phyloP scores from a whole-genome alignment of 2,888 invertebrate species.

The Notodonta ziczac region DNA sequence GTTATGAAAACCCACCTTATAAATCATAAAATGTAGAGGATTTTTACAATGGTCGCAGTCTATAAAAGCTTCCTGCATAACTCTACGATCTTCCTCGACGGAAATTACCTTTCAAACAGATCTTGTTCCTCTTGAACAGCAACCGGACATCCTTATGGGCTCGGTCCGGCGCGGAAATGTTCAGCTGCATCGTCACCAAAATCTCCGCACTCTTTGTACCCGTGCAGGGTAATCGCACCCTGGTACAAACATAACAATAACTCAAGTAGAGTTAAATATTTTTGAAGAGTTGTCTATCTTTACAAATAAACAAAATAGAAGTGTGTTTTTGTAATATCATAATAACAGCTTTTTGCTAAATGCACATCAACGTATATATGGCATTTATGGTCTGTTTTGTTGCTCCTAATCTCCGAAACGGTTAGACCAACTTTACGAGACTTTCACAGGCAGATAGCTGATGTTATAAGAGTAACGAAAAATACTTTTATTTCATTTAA shows the following conservation, averaged over 20 bases:
- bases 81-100: not conserved
- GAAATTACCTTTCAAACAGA: constrained; percentile 90
- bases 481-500: too few relatives aligned
- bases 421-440: too few relatives aligned
- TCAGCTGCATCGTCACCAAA: constrained; percentile 91
- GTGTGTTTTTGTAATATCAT: too few relatives aligned
- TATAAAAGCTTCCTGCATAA: not conserved
- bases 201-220: constrained; percentile 92
- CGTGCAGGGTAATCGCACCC: constrained; percentile 93
- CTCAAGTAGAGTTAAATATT: not conserved
- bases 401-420: too few relatives aligned
- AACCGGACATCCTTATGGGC: constrained; percentile 89
- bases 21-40: too few relatives aligned
- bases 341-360: too few relatives aligned
- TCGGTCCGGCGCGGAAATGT: constrained; percentile 90
- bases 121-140: constrained; percentile 93
- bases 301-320: too few relatives aligned
- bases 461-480: too few relatives aligned
- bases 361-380: too few relatives aligned
- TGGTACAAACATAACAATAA: constrained; percentile 41
- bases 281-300: not conserved
- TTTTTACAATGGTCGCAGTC: not conserved
- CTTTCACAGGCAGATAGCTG: too few relatives aligned
- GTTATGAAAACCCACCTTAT: too few relatives aligned
- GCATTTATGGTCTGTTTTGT: too few relatives aligned